Percentiles rank a stretch among this genome's conserved stretches.
phyloP scores from a whole-genome alignment of 2,797 vertebrate species.

The Chelonia mydas region DNA sequence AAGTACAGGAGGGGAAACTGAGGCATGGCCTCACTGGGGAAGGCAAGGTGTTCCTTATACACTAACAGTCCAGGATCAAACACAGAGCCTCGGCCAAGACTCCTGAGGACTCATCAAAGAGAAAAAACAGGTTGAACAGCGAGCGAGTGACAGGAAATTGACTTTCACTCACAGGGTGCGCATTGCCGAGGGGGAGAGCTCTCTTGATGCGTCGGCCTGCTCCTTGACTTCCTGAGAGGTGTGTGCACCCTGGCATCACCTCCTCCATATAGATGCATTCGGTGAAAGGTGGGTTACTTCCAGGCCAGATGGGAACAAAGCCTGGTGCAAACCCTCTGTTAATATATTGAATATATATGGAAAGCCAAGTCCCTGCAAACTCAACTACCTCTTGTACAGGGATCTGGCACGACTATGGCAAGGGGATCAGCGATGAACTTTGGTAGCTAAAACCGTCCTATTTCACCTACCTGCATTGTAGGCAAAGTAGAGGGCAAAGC shows the following conservation, averaged over 20 bases:
- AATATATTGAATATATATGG: background rate
- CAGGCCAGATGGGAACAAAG: background rate
- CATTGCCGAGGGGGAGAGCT: accelerated
- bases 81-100: accelerated
- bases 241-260: too few relatives aligned
- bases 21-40: background rate
- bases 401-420: background rate
- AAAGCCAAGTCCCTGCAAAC: background rate
- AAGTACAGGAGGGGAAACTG: background rate
- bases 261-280: accelerated
- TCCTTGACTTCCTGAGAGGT: background rate
- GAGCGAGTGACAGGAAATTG: background rate
- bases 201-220: background rate
- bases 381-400: background rate
- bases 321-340: background rate
- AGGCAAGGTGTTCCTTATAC: background rate
- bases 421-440: background rate
- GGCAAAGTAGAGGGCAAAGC: background rate
- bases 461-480: background rate
- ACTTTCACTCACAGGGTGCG: accelerated
- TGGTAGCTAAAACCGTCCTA: background rate
- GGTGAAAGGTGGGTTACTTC: background rate
- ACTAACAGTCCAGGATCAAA: background rate
- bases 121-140: background rate
- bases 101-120: background rate